A percentile compares a stretch with the other conserved stretches of the same genome.
phyloP scores from a whole-genome alignment of 1,140 invertebrate genomes.

The Trissolcus basalis region DNA sequence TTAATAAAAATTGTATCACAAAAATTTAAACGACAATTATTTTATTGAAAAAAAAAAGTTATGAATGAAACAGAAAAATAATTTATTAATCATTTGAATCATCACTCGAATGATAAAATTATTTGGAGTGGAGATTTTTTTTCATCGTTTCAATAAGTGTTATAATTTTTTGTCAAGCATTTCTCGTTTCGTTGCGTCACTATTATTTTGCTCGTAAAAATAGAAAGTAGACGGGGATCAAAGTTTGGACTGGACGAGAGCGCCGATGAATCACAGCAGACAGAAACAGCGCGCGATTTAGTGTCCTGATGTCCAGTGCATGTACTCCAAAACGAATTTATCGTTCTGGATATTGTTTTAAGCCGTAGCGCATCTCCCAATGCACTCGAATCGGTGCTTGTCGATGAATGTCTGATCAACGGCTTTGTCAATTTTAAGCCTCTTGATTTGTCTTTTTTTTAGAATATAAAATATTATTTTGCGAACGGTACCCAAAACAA shows the following conservation, averaged over 20 bases:
- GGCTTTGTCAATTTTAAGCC: constrained; percentile 76
- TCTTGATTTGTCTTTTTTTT: constrained; percentile 66
- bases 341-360: constrained; percentile 70
- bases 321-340: constrained; percentile 68
- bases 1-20: no score
- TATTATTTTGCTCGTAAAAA: constrained; percentile 15
- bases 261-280: constrained; percentile 47
- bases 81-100: no score
- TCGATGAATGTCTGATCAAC: constrained; percentile 74
- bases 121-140: no score
- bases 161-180: constrained; percentile 39
- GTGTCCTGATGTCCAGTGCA: constrained; percentile 44
- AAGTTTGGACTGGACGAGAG: constrained; percentile 25
- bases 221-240: constrained; percentile 9
- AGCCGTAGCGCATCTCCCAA: constrained; percentile 66
- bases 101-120: no score
- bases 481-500: constrained; percentile 34
- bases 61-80: no score
- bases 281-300: constrained; percentile 49
- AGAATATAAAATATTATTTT: constrained; percentile 53
- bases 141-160: no score
- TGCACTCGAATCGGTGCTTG: constrained; percentile 66
- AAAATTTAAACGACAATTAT: no score
- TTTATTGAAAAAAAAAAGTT: no score
- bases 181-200: constrained; percentile 9